Conservation (phyloP, 2,888 invertebrate genomes). For the Latheticus oryzae region DNA sequence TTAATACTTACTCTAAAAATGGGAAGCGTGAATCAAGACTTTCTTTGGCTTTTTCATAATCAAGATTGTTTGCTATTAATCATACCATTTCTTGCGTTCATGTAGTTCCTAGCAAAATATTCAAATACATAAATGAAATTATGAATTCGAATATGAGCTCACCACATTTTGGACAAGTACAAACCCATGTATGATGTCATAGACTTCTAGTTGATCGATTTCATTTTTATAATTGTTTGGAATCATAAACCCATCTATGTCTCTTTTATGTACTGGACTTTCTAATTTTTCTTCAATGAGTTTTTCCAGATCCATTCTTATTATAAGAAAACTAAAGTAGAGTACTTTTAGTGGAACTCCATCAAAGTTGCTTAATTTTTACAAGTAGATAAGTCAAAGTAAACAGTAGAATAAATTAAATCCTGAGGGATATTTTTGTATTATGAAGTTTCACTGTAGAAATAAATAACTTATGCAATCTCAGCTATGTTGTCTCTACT, state of each 20-base stretch:
- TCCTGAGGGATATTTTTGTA: too few relatives aligned
- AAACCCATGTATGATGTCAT: conserved; percentile 68
- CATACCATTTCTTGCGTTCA: conserved; percentile 84
- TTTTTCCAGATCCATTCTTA: conserved; percentile 6
- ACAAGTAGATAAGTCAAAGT: too few relatives aligned
- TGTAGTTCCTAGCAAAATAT: conserved; percentile 72
- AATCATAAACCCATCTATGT: conserved; percentile 1
- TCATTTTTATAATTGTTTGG: neutral
- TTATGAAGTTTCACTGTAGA: too few relatives aligned
- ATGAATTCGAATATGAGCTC: neutral
- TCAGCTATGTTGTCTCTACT: too few relatives aligned
- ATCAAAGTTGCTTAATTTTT: too few relatives aligned
- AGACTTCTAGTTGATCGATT: conserved; percentile 6
- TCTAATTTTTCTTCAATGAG: conserved; percentile 7
- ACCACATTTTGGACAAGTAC: conserved; percentile 71
- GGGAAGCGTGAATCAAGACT: conserved; percentile 74
- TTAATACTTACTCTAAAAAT: conserved; percentile 76
- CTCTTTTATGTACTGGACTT: neutral
- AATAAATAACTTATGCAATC: too few relatives aligned
- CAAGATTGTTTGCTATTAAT: conserved; percentile 73
- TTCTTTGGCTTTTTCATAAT: conserved; percentile 69
- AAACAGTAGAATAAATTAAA: too few relatives aligned
- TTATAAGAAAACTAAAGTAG: too few relatives aligned
- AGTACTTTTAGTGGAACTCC: too few relatives aligned
- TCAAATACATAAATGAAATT: neutral